Percentiles rank a stretch among this genome's conserved stretches.
These are phyloP conservation scores for Baryphthengus martii DNA, from an alignment of 2,113 vertebrate species.

Conservation along the genomic window DNA sequence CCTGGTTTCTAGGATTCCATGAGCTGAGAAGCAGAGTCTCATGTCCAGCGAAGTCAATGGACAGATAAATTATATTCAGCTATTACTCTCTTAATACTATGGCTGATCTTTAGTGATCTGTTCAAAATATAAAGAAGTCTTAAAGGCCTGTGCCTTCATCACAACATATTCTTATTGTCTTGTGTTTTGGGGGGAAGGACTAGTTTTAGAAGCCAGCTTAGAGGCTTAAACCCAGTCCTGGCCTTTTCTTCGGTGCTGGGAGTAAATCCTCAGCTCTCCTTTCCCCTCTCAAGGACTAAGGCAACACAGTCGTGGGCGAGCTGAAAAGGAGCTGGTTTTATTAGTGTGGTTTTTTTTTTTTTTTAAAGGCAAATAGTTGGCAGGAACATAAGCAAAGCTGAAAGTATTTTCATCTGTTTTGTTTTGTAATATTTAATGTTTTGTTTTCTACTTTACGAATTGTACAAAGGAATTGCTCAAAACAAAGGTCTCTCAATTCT, in stretches of 20 bases:
- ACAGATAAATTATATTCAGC: neutral
- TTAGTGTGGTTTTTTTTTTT: neutral
- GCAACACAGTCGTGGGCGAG: accelerated
- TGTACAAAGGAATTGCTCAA: constrained; percentile 8
- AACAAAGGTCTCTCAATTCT: neutral
- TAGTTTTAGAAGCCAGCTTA: neutral
- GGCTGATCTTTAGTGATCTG: neutral
- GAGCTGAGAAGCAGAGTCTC: neutral
- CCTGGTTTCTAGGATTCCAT: too few species aligned
- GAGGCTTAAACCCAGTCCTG: neutral
- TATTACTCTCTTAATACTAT: neutral
- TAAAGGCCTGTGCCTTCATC: neutral
- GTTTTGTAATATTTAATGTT: constrained; percentile 6
- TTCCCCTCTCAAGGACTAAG: neutral
- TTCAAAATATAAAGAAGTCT: neutral
- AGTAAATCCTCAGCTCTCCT: neutral
- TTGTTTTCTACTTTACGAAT: neutral
- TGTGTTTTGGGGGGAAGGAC: accelerated
- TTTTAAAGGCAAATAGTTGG: constrained; percentile 4
- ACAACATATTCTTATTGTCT: neutral
- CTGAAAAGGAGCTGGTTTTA: neutral
- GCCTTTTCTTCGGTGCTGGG: neutral
- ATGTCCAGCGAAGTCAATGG: too few species aligned
- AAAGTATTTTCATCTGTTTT: constrained; percentile 36
- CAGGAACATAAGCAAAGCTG: constrained; percentile 17